These are phyloP conservation scores for Craniophora ligustri DNA, from an alignment of 2,888 invertebrate genomes.

Conservation along the genomic window DNA sequence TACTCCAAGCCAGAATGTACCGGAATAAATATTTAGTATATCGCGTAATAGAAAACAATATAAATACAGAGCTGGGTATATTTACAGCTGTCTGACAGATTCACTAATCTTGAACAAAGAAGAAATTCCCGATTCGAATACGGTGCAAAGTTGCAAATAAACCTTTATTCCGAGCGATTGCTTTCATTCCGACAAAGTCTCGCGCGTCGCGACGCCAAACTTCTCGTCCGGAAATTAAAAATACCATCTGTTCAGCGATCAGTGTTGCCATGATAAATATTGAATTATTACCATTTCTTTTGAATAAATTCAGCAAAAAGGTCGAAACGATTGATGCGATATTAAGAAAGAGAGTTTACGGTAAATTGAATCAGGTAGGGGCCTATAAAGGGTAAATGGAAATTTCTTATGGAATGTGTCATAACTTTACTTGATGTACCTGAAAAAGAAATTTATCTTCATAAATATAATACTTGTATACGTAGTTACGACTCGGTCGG, in stretches of 20 bases:
- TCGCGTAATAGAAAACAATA: too few species aligned
- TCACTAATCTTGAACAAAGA: slow-evolving; percentile 37
- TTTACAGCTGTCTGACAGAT: slow-evolving; percentile 8
- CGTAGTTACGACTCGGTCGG: too few species aligned
- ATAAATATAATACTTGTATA: too few species aligned
- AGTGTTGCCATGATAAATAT: slow-evolving; percentile 49
- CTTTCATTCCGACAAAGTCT: slow-evolving; percentile 26
- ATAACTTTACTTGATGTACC: too few species aligned
- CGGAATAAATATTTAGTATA: too few species aligned
- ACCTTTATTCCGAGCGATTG: slow-evolving; percentile 55
- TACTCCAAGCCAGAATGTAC: too few species aligned
- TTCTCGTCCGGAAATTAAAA: slow-evolving; percentile 55
- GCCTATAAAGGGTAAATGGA: slow-evolving; percentile 1
- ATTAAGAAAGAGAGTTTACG: slow-evolving; percentile 26
- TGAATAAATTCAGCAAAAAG: slow-evolving; percentile 34
- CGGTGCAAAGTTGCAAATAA: slow-evolving; percentile 56
- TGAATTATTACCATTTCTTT: slow-evolving; percentile 39
- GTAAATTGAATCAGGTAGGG: slow-evolving; percentile 14
- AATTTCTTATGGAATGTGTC: neutral
- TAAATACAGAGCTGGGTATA: too few species aligned
- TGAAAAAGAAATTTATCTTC: too few species aligned
- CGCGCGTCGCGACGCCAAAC: slow-evolving; percentile 22
- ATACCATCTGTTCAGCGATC: slow-evolving; percentile 51
- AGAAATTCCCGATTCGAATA: slow-evolving; percentile 32
- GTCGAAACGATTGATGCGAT: slow-evolving; percentile 29